Percentiles rank a stretch among this genome's conserved stretches.
Evolutionary conservation across 2,797 vertebrate genomes (phyloP).

Genomic region (Xenentodon cancila): DNA sequence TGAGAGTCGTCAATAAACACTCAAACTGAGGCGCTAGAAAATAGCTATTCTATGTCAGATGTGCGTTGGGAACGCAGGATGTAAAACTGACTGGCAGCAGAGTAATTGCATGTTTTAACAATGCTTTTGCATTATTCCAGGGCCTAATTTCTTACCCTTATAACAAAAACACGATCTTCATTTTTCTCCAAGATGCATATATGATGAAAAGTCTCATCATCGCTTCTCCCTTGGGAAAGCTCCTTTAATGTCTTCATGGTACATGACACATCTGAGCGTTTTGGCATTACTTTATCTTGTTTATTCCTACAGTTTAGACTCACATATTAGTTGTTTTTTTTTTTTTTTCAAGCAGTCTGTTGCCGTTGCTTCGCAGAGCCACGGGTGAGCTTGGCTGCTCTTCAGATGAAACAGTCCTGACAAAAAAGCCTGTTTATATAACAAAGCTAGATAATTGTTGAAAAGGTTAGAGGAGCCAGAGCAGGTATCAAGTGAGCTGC

Average conservation of each 20-base stretch:
- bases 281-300: conserved; percentile 58
- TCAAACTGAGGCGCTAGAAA: conserved; percentile 25
- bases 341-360: conserved; percentile 43
- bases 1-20: conserved; percentile 63
- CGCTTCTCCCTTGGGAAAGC: conserved; percentile 35
- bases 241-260: conserved; percentile 44
- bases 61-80: conserved; percentile 26
- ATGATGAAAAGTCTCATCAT: conserved; percentile 45
- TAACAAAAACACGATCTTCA: conserved; percentile 35
- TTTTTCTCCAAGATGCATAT: conserved; percentile 11
- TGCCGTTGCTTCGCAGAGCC: conserved; percentile 43
- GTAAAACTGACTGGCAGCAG: conserved; percentile 45
- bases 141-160: conserved; percentile 49
- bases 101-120: conserved; percentile 42
- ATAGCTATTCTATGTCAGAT: conserved; percentile 16
- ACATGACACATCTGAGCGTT: conserved; percentile 58
- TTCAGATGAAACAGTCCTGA: conserved; percentile 75
- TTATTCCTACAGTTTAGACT: conserved; percentile 72
- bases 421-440: conserved; percentile 71
- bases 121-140: conserved; percentile 38
- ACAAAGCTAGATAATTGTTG: conserved; percentile 69
- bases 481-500: conserved; percentile 60
- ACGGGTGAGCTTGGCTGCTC: conserved; percentile 42
- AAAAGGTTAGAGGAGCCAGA: conserved; percentile 67
- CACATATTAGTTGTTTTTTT: conserved; percentile 63